Conservation (phyloP, 1,140 invertebrate species). For the Anastrepha obliqua region DNA sequence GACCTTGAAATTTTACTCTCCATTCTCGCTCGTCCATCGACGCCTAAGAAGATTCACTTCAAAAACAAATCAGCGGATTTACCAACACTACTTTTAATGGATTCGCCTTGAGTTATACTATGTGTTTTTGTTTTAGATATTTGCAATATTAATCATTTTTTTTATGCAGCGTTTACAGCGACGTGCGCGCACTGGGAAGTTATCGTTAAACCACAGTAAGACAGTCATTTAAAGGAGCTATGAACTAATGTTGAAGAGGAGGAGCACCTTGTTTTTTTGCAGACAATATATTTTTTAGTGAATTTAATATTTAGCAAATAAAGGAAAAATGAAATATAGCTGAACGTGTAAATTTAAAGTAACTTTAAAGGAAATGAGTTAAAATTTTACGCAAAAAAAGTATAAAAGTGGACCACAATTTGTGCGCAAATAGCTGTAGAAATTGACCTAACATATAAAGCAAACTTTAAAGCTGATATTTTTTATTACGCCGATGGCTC, state of each 20-base stretch:
- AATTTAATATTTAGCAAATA: constrained; percentile 42
- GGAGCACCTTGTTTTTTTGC: not conserved
- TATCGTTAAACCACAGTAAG: constrained; percentile 68
- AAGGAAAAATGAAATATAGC: not conserved
- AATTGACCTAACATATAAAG: too few species aligned
- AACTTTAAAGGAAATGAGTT: not conserved
- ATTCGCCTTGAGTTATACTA: not conserved
- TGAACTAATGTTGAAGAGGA: not conserved
- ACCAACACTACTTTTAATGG: too few species aligned
- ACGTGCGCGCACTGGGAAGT: constrained; percentile 66
- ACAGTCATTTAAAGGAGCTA: constrained; percentile 63
- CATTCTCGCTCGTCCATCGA: too few species aligned
- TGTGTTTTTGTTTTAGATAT: not conserved
- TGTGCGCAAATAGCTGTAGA: too few species aligned
- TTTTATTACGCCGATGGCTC: too few species aligned
- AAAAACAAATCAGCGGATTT: too few species aligned
- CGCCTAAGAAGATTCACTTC: too few species aligned
- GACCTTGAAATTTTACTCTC: too few species aligned
- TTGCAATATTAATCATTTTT: not conserved
- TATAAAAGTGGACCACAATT: too few species aligned
- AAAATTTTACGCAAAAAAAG: not conserved
- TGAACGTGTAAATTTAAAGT: not conserved
- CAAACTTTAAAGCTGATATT: too few species aligned
- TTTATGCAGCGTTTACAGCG: constrained; percentile 65
- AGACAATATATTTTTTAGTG: constrained; percentile 20